Evolutionary conservation across 2,888 invertebrate species (phyloP).

Genomic region (Smittia aterrima): DNA sequence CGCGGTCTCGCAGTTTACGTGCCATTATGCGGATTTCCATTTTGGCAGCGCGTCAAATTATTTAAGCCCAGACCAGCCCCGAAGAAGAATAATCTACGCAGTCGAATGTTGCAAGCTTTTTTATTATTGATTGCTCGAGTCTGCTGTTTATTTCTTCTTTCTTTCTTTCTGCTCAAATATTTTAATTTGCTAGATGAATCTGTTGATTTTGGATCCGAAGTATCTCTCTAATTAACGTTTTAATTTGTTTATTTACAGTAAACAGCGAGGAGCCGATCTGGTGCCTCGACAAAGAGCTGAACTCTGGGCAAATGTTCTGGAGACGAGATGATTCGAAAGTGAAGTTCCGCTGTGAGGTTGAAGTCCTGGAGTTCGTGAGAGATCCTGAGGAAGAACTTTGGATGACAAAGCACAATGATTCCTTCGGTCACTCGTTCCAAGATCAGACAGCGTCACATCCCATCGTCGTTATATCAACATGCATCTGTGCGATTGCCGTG

Average conservation of each 20-base stretch:
- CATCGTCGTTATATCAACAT: constrained; percentile 51
- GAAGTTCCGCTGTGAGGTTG: constrained; percentile 55
- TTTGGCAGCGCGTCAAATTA: constrained; percentile 13
- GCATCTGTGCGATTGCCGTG: constrained; percentile 52
- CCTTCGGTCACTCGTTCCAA: constrained; percentile 46
- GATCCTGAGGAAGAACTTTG: constrained; percentile 51
- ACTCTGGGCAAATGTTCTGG: constrained; percentile 55
- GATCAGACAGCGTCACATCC: constrained; percentile 47
- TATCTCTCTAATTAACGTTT: not conserved
- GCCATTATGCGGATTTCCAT: constrained; percentile 4
- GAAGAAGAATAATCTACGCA: not conserved
- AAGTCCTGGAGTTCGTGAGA: constrained; percentile 54
- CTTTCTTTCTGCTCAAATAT: not conserved
- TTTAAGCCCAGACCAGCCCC: not conserved
- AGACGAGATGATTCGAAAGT: constrained; percentile 53
- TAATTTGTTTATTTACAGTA: constrained; percentile 2
- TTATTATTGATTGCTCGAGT: not conserved
- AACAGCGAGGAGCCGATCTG: constrained; percentile 10
- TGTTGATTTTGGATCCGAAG: not conserved
- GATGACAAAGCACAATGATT: not conserved
- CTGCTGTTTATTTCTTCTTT: not conserved
- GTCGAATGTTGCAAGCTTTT: not conserved
- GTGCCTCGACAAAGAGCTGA: constrained; percentile 45
- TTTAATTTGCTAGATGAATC: not conserved
- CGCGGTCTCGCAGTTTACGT: not conserved